These are phyloP conservation scores for Mylabris phalerata DNA, from an alignment of 1,140 invertebrate genomes.

Conservation along the genomic window DNA sequence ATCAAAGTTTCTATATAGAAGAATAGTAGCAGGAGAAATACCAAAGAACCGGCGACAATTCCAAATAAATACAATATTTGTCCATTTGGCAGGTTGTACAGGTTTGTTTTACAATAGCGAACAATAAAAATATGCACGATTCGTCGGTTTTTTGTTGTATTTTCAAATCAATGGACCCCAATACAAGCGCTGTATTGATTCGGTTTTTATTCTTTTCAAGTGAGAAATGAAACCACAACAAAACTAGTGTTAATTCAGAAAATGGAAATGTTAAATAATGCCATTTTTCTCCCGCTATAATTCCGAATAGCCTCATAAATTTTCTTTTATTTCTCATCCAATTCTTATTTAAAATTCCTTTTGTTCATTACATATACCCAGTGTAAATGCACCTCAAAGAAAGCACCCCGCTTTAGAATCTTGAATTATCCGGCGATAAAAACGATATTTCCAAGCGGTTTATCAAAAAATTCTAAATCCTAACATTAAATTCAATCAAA, in stretches of 20 bases:
- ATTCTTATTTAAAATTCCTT: constrained; percentile 1
- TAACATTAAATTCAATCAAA: too few species aligned
- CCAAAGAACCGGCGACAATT: background rate
- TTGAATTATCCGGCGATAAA: too few species aligned
- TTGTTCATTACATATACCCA: background rate
- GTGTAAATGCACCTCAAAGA: background rate
- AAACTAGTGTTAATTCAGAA: too few species aligned
- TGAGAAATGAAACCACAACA: too few species aligned
- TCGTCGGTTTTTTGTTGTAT: background rate
- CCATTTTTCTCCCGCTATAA: too few species aligned
- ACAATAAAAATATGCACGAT: background rate
- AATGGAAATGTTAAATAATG: too few species aligned
- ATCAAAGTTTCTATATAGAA: constrained; percentile 23
- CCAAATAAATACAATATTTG: constrained; percentile 5
- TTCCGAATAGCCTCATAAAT: too few species aligned
- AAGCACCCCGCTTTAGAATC: too few species aligned
- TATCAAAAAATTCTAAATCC: too few species aligned
- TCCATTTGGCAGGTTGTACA: constrained; percentile 17
- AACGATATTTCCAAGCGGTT: too few species aligned
- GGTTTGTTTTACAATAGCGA: constrained; percentile 3
- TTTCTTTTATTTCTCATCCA: constrained; percentile 3
- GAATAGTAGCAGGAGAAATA: constrained; percentile 19
- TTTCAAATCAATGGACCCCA: too few species aligned
- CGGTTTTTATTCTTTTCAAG: too few species aligned
- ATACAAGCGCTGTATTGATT: background rate